Percentiles rank a stretch among this genome's conserved stretches.
These are phyloP conservation scores for Piscicola geometra DNA, from an alignment of 2,888 invertebrate species.

Conservation along the genomic window DNA sequence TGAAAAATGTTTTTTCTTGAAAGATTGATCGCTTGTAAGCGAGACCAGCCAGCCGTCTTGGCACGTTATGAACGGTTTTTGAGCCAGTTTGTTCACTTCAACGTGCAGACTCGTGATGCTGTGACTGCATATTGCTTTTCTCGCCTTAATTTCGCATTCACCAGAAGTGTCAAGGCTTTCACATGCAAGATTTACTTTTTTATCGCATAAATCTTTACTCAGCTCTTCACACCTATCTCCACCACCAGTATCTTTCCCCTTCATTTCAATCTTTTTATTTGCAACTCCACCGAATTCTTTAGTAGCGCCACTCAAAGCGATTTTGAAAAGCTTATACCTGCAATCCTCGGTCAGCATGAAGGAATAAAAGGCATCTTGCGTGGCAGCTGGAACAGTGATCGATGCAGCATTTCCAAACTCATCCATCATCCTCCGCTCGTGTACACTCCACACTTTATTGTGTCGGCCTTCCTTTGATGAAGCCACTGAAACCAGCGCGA, in stretches of 20 bases:
- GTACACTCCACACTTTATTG: constrained; percentile 53
- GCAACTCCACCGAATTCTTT: constrained; percentile 24
- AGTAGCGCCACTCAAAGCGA: constrained; percentile 1
- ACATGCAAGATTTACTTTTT: no score
- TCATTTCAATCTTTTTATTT: constrained; percentile 47
- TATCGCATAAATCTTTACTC: no score
- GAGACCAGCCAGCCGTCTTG: constrained; percentile 51
- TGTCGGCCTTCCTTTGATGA: constrained; percentile 46
- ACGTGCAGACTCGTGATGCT: constrained; percentile 36
- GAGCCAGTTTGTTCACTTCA: constrained; percentile 46
- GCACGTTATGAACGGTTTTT: constrained; percentile 49
- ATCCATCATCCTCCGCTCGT: constrained; percentile 48
- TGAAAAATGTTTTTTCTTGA: constrained; percentile 40
- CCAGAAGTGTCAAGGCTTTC: no score
- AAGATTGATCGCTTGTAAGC: constrained; percentile 42
- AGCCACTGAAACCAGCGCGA: constrained; percentile 48
- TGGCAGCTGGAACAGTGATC: constrained; percentile 45
- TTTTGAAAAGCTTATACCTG: constrained; percentile 20
- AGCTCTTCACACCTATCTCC: constrained; percentile 44
- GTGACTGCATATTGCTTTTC: no score
- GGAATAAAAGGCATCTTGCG: constrained; percentile 37
- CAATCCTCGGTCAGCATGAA: constrained; percentile 37
- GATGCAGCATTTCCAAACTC: constrained; percentile 51
- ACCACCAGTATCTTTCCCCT: constrained; percentile 42
- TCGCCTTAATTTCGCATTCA: no score